Conservation (phyloP, 2,797 vertebrate genomes). For the Esox masquinongy region DNA sequence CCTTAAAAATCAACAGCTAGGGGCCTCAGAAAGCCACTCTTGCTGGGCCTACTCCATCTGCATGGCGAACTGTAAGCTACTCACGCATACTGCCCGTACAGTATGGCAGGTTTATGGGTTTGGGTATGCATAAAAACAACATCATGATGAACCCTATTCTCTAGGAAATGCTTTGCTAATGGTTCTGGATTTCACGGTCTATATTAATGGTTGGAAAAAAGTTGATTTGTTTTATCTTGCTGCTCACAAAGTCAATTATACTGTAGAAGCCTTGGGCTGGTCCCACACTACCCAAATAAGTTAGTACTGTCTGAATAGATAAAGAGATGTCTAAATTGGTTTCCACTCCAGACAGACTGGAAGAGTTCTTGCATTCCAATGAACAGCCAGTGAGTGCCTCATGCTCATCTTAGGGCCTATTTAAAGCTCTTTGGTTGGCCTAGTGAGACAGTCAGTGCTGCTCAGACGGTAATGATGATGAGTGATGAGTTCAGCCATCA, state of each 20-base stretch:
- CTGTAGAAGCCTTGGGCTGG: neutral
- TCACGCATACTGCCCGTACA: neutral
- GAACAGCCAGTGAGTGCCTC: constrained; percentile 3
- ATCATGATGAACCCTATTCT: neutral
- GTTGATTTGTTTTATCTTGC: neutral
- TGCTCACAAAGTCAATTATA: neutral
- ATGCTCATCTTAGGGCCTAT: neutral
- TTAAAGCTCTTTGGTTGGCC: neutral
- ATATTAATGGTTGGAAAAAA: neutral
- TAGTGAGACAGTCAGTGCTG: neutral
- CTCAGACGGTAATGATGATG: neutral
- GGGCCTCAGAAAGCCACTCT: neutral
- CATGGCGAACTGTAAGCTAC: neutral
- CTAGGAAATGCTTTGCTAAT: neutral
- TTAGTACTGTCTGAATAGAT: neutral
- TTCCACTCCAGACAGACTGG: neutral
- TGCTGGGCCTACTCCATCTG: neutral
- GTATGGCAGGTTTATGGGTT: neutral
- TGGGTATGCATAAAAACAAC: neutral
- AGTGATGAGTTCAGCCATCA: neutral
- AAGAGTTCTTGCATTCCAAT: neutral
- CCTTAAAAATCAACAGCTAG: neutral
- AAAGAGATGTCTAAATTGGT: neutral
- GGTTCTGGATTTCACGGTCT: neutral
- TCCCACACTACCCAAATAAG: neutral